Evolutionary conservation across 2,797 vertebrate species (phyloP), one percentile per base, ranked within the genome.

Genomic region (Melanotaenia trifasciata): DNA sequence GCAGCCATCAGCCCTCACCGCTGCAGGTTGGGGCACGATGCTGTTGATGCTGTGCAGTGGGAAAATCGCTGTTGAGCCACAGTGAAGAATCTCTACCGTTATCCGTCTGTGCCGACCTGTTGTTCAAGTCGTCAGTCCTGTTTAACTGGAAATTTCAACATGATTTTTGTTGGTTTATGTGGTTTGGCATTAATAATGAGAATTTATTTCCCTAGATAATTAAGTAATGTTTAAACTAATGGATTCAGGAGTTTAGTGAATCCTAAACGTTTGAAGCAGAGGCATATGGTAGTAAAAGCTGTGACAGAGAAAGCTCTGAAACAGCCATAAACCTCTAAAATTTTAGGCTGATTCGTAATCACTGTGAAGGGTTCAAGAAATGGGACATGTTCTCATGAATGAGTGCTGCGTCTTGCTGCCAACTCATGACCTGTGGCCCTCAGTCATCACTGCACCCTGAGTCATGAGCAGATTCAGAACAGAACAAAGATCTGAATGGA

Each of bases 21-120:
- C 67, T 84, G 83, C 92, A 91, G 87, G 91, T 87, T 85, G 64
- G 83, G 89, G 84, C 91, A 89, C 24, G 90, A 87, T 36, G 72
- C 65, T 66, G 79, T 51, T 75, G 78, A 65, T 62, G 62, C 70
- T 35, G 64, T 14, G 9, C 24, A 84, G 87, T 93, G 91, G 92
- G 90, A 93, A 93, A 87, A 73, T 70, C 0, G 65, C 69, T 70
- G 70, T 58, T 67, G 32, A 70, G 70, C 60, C 1, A 1, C 20
- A 5, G 58, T 16, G 64, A 84, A 65, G 61, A 84, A 85, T 86
- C 81, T 83, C 66, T 67, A 70, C 87, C 78, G 87, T 90, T 91
- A 88, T 81, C n/a, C 3, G 22, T 80, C 57, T 77, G 58, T 40
- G 74, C 58, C 30, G 54, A 84, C 89, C 57, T 71, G 86, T 76